phyloP scores from a whole-genome alignment of 2,113 vertebrate genomes.

The Cyprinodon tularosa region DNA sequence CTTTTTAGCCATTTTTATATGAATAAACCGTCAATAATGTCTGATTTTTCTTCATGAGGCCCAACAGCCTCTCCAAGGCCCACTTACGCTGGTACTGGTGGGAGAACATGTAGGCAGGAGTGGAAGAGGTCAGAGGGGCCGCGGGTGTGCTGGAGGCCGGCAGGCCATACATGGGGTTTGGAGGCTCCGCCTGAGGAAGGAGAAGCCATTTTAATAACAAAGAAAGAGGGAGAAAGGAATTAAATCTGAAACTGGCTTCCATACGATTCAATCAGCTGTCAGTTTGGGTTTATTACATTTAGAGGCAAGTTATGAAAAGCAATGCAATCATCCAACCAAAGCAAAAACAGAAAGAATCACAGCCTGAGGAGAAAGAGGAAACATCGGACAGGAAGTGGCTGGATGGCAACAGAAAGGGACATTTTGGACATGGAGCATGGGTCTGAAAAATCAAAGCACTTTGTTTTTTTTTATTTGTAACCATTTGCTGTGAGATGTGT shows the following conservation, averaged over 20 bases:
- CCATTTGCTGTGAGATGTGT: conserved; percentile 10
- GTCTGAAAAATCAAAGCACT: not conserved
- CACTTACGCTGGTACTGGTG: conserved; percentile 91
- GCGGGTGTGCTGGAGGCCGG: conserved; percentile 66
- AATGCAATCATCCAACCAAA: not conserved
- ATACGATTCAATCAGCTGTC: not conserved
- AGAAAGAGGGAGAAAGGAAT: not conserved
- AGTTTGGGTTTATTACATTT: not conserved
- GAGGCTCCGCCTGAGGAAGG: conserved; percentile 83
- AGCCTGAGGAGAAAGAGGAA: not conserved
- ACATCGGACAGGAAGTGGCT: not conserved
- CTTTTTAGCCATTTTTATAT: no score
- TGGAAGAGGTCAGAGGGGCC: conserved; percentile 66
- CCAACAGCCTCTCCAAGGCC: not conserved
- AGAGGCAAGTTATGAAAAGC: not conserved
- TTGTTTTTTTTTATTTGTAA: not conserved
- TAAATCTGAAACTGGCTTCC: not conserved
- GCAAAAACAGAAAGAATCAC: conserved; percentile 1
- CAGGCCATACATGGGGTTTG: conserved; percentile 82
- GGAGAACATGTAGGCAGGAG: conserved; percentile 78
- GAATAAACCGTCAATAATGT: not conserved
- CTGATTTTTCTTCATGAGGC: not conserved
- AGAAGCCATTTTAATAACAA: not conserved
- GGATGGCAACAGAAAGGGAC: not conserved
- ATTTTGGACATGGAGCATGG: not conserved